Percentiles rank a stretch among this genome's conserved stretches.
Evolutionary conservation across 2,113 vertebrate genomes (phyloP).

Genomic region (Microcebus murinus): DNA sequence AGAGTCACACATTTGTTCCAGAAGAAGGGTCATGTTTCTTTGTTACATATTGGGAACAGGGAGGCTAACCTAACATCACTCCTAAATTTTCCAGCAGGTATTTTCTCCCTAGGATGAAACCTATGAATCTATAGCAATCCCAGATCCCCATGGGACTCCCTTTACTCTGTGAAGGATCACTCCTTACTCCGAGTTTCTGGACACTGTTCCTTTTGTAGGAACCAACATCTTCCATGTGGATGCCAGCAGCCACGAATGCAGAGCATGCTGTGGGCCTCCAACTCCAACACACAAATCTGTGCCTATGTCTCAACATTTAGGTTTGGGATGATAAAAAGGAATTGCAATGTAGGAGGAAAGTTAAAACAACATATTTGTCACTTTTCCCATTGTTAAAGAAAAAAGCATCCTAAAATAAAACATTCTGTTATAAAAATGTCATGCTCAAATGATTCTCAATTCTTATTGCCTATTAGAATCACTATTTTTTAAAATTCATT

Average conservation of each 20-base stretch:
- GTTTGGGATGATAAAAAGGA: not conserved
- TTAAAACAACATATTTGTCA: not conserved
- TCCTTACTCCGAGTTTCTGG: not conserved
- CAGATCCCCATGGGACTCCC: not conserved
- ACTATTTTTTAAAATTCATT: not conserved
- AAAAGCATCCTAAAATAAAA: not conserved
- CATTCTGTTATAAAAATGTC: not conserved
- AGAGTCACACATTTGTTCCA: not conserved
- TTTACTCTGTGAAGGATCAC: not conserved
- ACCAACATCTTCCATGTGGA: fast-evolving
- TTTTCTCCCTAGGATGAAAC: not conserved
- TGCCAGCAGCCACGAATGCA: fast-evolving
- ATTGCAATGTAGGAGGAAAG: not conserved
- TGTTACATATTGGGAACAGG: not conserved
- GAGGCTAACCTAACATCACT: not conserved
- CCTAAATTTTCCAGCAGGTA: not conserved
- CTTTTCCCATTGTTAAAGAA: not conserved
- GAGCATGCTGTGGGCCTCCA: not conserved
- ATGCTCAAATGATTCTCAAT: not conserved
- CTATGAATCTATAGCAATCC: not conserved
- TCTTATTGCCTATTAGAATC: not conserved
- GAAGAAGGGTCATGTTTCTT: not conserved
- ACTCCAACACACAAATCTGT: not conserved
- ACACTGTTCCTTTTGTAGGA: not conserved
- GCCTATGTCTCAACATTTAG: not conserved